Conservation (phyloP, 2,113 vertebrate species). For the Podarcis muralis region DNA sequence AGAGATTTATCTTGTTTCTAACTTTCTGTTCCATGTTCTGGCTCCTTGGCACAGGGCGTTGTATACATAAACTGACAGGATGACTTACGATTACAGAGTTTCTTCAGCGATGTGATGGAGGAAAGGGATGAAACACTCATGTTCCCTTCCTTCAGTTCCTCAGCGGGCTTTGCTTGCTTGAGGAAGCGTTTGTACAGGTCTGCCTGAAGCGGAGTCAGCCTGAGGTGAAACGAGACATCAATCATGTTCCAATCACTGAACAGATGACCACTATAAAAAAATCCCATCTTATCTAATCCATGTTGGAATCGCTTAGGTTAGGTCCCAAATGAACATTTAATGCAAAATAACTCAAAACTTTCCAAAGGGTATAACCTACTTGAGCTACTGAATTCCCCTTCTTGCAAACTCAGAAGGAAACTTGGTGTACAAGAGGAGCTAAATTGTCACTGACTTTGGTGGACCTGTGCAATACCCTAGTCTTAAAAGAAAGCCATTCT, state of each 20-base stretch:
- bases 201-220: slow-evolving; percentile 88
- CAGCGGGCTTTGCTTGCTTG: slow-evolving; percentile 88
- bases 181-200: slow-evolving; percentile 92
- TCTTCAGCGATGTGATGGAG: slow-evolving; percentile 96
- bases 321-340: not conserved
- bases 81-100: slow-evolving; percentile 96
- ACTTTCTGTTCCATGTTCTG: not conserved
- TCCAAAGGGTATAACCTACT: not conserved
- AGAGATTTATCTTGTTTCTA: not conserved
- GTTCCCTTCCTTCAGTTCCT: slow-evolving; percentile 85
- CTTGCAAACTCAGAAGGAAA: not conserved
- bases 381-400: not conserved
- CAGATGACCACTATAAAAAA: not conserved
- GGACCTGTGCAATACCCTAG: not conserved
- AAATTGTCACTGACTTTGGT: not conserved
- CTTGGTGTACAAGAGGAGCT: not conserved
- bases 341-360: not conserved
- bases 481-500: not conserved
- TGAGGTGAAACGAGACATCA: slow-evolving; percentile 61
- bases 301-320: not conserved
- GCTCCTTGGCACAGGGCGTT: too few relatives aligned
- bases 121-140: slow-evolving; percentile 94
- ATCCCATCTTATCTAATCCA: not conserved
- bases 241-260: not conserved
- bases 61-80: not conserved